Evolutionary conservation across 2,113 vertebrate species (phyloP).

Genomic region (Cyanoramphus novaezelandiae): DNA sequence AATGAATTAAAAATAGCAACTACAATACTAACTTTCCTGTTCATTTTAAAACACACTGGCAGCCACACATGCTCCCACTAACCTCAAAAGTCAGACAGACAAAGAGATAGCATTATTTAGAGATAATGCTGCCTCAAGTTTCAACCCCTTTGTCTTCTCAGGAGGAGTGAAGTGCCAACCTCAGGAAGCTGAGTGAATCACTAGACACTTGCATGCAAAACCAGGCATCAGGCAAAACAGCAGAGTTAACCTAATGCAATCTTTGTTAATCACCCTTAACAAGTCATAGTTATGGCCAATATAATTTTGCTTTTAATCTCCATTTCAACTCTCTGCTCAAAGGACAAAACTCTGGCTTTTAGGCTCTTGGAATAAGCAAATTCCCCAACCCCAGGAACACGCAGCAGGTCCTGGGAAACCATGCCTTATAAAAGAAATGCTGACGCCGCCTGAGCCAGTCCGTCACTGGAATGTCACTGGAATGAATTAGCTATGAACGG

Average conservation of each 20-base stretch:
- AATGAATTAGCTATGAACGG: neutral
- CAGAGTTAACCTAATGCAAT: neutral
- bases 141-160: neutral
- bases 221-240: neutral
- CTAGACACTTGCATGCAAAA: neutral
- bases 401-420: neutral
- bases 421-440: constrained; percentile 31
- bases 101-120: neutral
- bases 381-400: neutral
- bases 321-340: neutral
- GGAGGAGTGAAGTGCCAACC: neutral
- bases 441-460: constrained; percentile 7
- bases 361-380: constrained; percentile 1
- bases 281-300: neutral
- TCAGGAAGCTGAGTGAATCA: neutral
- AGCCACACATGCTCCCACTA: neutral
- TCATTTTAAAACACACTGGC: neutral
- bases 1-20: neutral
- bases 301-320: neutral
- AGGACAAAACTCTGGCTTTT: neutral
- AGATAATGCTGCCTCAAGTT: neutral
- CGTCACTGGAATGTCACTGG: neutral
- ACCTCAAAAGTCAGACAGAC: neutral
- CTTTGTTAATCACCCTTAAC: neutral
- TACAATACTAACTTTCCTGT: neutral